Percentiles rank a stretch among this genome's conserved stretches.
These are phyloP conservation scores for Scotopteryx bipunctaria DNA, from an alignment of 2,888 invertebrate species.

Conservation along the genomic window DNA sequence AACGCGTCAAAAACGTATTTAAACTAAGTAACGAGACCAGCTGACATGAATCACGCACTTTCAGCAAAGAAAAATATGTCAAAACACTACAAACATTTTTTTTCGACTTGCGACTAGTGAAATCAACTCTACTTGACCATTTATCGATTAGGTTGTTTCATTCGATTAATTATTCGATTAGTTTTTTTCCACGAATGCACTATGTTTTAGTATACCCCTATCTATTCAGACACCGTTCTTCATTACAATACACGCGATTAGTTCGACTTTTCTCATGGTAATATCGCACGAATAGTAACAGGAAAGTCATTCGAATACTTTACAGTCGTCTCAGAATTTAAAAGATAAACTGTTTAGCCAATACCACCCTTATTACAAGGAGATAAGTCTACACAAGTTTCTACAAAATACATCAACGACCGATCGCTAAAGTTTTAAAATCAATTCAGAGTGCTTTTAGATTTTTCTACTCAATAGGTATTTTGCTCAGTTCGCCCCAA, in stretches of 20 bases:
- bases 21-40: constrained; percentile 72
- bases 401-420: constrained; percentile 9
- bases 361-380: constrained; percentile 21
- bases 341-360: constrained; percentile 33
- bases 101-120: constrained; percentile 83
- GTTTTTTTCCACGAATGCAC: constrained; percentile 78
- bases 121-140: constrained; percentile 84
- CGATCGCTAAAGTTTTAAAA: constrained; percentile 35
- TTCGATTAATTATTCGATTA: constrained; percentile 71
- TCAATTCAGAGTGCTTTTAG: too few species aligned
- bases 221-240: constrained; percentile 65
- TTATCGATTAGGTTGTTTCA: constrained; percentile 74
- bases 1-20: constrained; percentile 40
- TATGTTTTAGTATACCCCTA: constrained; percentile 78
- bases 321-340: constrained; percentile 48
- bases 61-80: constrained; percentile 85
- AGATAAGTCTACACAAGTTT: constrained; percentile 33
- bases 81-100: constrained; percentile 83
- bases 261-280: constrained; percentile 56
- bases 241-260: constrained; percentile 51
- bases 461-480: too few species aligned
- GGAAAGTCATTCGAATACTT: constrained; percentile 56
- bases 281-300: constrained; percentile 72
- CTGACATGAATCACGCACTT: constrained; percentile 84
- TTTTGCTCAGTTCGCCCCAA: too few species aligned